Conservation (phyloP, 2,113 vertebrate genomes). For the Malurus melanocephalus region DNA sequence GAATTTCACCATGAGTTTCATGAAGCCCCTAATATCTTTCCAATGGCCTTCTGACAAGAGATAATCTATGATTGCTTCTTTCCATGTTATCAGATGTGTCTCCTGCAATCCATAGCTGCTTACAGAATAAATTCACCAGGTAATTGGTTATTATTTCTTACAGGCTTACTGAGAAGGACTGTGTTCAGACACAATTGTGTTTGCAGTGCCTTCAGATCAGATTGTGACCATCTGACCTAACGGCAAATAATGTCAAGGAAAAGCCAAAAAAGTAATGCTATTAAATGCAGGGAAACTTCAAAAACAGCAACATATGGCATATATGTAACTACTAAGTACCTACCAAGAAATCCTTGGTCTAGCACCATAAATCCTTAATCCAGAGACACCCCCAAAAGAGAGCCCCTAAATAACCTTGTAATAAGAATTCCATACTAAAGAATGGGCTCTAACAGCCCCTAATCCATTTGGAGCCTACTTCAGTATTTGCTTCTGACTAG, state of each 20-base stretch:
- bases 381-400: not conserved
- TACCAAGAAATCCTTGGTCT: conserved; percentile 9
- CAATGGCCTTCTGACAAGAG: not conserved
- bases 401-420: conserved; percentile 35
- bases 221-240: not conserved
- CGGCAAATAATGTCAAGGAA: not conserved
- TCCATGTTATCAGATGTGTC: not conserved
- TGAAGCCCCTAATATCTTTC: not conserved
- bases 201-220: not conserved
- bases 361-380: conserved; percentile 45
- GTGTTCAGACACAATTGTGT: not conserved
- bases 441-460: not conserved
- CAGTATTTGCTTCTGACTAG: not conserved
- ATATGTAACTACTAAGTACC: not conserved
- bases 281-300: conserved; percentile 20
- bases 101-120: not conserved
- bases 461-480: not conserved
- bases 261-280: not conserved
- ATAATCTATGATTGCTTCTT: not conserved
- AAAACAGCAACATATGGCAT: conserved; percentile 41
- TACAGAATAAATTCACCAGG: not conserved
- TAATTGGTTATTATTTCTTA: not conserved
- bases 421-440: not conserved
- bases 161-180: not conserved
- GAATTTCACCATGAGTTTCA: not conserved